These are phyloP conservation scores for Eulacestoma nigropectus DNA, from an alignment of 2,113 vertebrate species.

Conservation along the genomic window DNA sequence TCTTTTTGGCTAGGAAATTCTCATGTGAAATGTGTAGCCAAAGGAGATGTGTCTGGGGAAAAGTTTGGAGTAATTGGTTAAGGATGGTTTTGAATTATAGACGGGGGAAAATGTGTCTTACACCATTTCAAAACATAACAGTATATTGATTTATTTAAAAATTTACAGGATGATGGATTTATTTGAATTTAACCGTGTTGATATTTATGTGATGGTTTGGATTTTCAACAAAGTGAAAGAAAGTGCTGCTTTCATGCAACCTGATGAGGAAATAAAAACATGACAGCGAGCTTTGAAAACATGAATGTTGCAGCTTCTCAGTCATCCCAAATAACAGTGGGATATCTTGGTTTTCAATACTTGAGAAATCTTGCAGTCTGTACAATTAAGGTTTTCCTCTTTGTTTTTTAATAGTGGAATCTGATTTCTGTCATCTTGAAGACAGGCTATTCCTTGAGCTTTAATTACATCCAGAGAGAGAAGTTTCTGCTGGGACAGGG, in stretches of 20 bases:
- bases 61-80: conserved; percentile 47
- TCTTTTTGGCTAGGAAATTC: conserved; percentile 32
- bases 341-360: not conserved
- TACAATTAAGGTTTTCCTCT: not conserved
- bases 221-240: conserved; percentile 34
- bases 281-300: not conserved
- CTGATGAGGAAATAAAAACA: conserved; percentile 19
- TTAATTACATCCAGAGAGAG: not conserved
- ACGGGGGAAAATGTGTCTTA: not conserved
- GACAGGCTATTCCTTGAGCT: not conserved
- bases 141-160: not conserved
- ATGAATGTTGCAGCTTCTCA: not conserved
- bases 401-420: not conserved
- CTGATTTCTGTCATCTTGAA: not conserved
- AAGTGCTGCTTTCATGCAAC: conserved; percentile 20
- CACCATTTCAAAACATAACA: not conserved
- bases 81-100: conserved; percentile 21
- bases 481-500: not conserved
- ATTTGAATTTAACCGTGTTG: not conserved
- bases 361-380: not conserved
- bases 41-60: conserved; percentile 44
- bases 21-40: conserved; percentile 20
- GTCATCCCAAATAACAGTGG: not conserved
- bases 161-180: not conserved
- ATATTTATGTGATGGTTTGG: conserved; percentile 28